phyloP scores from a whole-genome alignment of 2,113 vertebrate genomes.

The Myiozetetes cayanensis region DNA sequence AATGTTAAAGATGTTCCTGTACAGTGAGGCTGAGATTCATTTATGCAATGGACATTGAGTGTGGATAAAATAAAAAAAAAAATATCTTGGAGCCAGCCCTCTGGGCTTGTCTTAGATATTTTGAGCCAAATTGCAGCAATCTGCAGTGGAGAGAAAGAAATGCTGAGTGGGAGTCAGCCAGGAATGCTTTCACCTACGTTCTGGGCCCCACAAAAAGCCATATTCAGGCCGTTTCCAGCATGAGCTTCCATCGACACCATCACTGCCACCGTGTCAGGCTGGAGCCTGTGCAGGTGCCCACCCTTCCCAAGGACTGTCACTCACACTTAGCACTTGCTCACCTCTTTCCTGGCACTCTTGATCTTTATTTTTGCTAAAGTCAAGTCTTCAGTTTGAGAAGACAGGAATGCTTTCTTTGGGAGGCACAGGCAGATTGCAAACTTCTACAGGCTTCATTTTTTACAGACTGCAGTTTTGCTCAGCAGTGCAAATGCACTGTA shows the following conservation, averaged over 20 bases:
- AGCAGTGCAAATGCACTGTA: not conserved
- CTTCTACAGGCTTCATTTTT: not conserved
- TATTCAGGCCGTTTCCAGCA: not conserved
- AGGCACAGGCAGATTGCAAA: not conserved
- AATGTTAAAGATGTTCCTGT: not conserved
- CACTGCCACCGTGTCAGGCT: accelerated
- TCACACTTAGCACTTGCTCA: not conserved
- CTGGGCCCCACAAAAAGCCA: not conserved
- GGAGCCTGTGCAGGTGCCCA: not conserved
- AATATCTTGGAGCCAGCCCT: not conserved
- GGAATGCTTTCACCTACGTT: not conserved
- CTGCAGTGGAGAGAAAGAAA: not conserved
- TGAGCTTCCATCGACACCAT: not conserved
- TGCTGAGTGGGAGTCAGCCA: accelerated
- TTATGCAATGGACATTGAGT: not conserved
- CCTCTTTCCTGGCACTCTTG: not conserved
- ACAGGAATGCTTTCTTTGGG: not conserved
- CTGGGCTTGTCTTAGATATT: not conserved
- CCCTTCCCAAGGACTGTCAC: not conserved
- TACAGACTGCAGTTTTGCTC: not conserved
- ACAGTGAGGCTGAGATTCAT: not conserved
- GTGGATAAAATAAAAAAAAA: not conserved
- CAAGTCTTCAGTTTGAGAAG: not conserved
- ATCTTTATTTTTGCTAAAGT: not conserved
- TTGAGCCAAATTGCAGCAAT: not conserved